Evolutionary conservation across 2,888 invertebrate genomes (phyloP), one percentile per base, ranked within the genome.

Genomic region (Hemithea aestivaria): DNA sequence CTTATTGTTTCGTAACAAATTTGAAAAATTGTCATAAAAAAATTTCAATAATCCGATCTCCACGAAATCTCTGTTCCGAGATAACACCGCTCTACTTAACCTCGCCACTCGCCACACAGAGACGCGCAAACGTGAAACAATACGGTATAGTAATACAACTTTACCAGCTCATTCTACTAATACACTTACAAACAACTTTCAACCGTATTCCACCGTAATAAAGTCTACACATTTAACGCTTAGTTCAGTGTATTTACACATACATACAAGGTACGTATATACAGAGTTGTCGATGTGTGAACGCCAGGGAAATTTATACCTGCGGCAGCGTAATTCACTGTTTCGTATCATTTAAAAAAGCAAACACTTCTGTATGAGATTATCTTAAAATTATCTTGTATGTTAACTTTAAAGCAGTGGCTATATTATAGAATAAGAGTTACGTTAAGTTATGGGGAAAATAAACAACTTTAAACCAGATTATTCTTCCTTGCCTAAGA

Each of bases 1-100:
- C n/a, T n/a, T n/a, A n/a, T n/a, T n/a, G n/a, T n/a, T n/a, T n/a
- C n/a, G n/a, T n/a, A n/a, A n/a, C n/a, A n/a, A n/a, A n/a, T n/a
- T n/a, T n/a, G n/a, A n/a, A n/a, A n/a, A n/a, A n/a, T n/a, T n/a
- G n/a, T n/a, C n/a, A n/a, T n/a, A n/a, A n/a, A 23, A 23, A 41
- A 32, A 33, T 28, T 59, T 62, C 51, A 65, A 61, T 74, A 78
- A 77, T 70, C 69, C 62, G 53, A 72, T 66, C 85, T 85, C 87
- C 61, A 84, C 66, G 66, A 80, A 75, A 79, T 75, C 76, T 75
- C 75, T 85, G 81, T 87, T 76, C 84, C 46, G 70, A 84, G 84
- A 84, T 84, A 84, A 85, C 80, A 64, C 83, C 84, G 87, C 87
- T 85, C 87, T 84, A 85, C 87, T 87, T 87, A 85, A 85, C 87